Percentiles rank a stretch among this genome's conserved stretches.
Evolutionary conservation across 2,113 vertebrate genomes (phyloP).

Genomic region (Propithecus coquereli): DNA sequence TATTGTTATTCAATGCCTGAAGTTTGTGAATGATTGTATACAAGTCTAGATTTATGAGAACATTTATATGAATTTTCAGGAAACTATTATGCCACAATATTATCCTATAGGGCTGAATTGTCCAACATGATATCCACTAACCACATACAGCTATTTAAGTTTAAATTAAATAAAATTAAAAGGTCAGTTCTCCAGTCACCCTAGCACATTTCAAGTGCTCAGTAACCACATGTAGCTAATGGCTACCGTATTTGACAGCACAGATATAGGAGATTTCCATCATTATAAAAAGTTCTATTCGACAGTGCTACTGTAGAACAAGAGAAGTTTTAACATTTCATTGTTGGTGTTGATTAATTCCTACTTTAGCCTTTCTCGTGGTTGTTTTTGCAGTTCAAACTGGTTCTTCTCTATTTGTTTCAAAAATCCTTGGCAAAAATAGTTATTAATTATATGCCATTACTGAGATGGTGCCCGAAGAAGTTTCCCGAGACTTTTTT

Average conservation of each 20-base stretch:
- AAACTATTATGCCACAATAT: neutral
- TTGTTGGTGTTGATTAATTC: neutral
- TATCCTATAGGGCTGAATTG: neutral
- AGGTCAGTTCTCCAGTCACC: neutral
- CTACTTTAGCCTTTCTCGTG: neutral
- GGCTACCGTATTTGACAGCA: neutral
- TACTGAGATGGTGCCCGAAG: neutral
- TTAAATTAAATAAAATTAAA: slow-evolving; percentile 37
- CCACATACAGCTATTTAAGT: neutral
- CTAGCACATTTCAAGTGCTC: neutral
- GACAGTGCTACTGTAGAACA: neutral
- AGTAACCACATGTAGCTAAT: neutral
- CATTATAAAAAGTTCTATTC: neutral
- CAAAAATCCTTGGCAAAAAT: neutral
- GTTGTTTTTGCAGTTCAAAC: slow-evolving; percentile 33
- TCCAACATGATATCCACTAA: neutral
- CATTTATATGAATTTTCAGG: neutral
- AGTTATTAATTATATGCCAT: slow-evolving; percentile 28
- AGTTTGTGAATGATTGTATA: slow-evolving; percentile 29
- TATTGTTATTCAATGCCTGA: neutral
- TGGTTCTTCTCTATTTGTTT: slow-evolving; percentile 23
- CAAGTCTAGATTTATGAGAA: neutral
- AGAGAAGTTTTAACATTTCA: neutral
- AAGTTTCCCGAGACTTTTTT: slow-evolving; percentile 24
- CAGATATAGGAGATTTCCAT: neutral